A percentile compares a stretch with the other conserved stretches of the same genome.
These are phyloP conservation scores for Acanthaster planci DNA, from an alignment of 35 echinoderm and acorn worm species.

Conservation along the genomic window DNA sequence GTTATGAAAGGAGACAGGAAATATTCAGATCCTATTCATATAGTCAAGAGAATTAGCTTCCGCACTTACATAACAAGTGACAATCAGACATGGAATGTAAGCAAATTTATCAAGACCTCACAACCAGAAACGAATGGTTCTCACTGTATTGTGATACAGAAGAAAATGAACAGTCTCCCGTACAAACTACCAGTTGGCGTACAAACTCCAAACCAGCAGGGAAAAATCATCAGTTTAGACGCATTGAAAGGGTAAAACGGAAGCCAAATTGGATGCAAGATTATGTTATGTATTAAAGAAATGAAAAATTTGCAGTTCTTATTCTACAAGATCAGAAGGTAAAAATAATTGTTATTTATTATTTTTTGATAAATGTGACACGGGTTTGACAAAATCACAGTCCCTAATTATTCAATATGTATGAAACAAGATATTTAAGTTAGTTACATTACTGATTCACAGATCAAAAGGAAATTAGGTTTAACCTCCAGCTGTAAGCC, in stretches of 20 bases:
- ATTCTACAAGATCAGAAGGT: too few relatives aligned
- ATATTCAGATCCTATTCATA: slow-evolving; percentile 8
- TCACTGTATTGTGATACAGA: neutral
- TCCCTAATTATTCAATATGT: too few relatives aligned
- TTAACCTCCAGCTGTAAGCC: too few relatives aligned
- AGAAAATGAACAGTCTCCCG: neutral
- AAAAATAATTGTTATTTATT: too few relatives aligned
- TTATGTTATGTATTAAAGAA: slow-evolving; percentile 11
- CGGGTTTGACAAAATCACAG: too few relatives aligned
- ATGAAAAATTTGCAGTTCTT: too few relatives aligned
- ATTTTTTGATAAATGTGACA: too few relatives aligned
- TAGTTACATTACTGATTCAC: too few relatives aligned
- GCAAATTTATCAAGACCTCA: neutral
- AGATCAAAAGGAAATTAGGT: too few relatives aligned
- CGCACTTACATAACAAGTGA: slow-evolving; percentile 16
- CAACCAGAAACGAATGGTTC: neutral
- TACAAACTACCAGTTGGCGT: neutral
- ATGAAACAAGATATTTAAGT: too few relatives aligned
- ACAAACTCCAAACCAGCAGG: neutral
- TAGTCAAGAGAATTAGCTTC: slow-evolving; percentile 5
- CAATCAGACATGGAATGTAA: neutral
- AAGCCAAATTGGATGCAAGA: neutral
- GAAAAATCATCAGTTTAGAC: neutral
- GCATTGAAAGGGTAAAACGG: neutral
- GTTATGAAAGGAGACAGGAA: slow-evolving; percentile 22